Conservation (phyloP, 2,888 invertebrate genomes). For the Bugula neritina region DNA sequence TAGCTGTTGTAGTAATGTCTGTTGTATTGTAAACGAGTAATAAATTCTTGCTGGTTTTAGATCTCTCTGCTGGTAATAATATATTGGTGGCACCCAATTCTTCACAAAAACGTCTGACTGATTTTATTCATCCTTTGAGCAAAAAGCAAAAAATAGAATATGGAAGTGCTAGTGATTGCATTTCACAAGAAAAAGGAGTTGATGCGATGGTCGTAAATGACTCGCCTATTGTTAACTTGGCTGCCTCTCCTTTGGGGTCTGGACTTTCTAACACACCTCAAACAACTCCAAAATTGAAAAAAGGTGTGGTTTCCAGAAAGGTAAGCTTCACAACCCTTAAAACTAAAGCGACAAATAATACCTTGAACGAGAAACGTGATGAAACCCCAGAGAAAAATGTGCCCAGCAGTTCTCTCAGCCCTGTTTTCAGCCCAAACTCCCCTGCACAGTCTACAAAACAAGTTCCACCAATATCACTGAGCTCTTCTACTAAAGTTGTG, state of each 20-base stretch:
- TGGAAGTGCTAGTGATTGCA: background rate
- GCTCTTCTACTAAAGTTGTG: background rate
- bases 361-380: too few relatives aligned
- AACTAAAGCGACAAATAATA: background rate
- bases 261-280: background rate
- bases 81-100: too few relatives aligned
- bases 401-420: background rate
- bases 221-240: background rate
- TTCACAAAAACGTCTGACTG: constrained; percentile 18
- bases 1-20: too few relatives aligned
- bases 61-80: too few relatives aligned
- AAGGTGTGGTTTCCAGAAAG: background rate
- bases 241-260: background rate
- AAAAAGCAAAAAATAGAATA: background rate
- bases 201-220: background rate
- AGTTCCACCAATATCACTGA: background rate
- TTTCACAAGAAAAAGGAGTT: background rate
- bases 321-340: background rate
- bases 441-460: background rate
- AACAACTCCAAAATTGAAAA: background rate
- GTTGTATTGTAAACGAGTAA: too few relatives aligned
- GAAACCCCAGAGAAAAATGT: too few relatives aligned
- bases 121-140: background rate
- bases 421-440: background rate
- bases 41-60: too few relatives aligned